phyloP scores from a whole-genome alignment of 1,140 invertebrate genomes.

The Doryteuthis pealeii region DNA sequence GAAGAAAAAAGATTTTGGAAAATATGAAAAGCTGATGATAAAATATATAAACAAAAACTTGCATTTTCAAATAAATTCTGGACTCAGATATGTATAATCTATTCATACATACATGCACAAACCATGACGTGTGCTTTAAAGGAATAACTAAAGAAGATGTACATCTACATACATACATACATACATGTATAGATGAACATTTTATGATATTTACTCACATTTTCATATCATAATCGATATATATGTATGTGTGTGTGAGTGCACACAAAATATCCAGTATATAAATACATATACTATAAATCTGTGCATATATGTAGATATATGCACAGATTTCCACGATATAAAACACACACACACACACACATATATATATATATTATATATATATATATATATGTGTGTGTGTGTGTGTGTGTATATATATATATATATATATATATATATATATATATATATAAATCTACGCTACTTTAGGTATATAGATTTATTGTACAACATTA shows the following conservation, averaged over 20 bases:
- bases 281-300: not conserved
- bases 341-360: not conserved
- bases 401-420: not conserved
- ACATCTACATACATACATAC: not conserved
- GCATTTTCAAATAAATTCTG: no score
- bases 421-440: not conserved
- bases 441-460: not conserved
- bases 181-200: not conserved
- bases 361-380: not conserved
- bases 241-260: not conserved
- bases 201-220: not conserved
- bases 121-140: no score
- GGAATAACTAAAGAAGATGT: no score
- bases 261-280: not conserved
- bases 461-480: not conserved
- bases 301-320: not conserved
- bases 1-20: no score
- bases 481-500: not conserved
- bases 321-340: not conserved
- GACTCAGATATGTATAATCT: no score
- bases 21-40: no score
- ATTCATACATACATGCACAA: no score
- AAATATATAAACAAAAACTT: no score
- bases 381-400: conserved; percentile 1
- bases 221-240: not conserved